A percentile compares a stretch with the other conserved stretches of the same genome.
Evolutionary conservation across 2,888 invertebrate genomes (phyloP).

Genomic region (Rutpela maculata): DNA sequence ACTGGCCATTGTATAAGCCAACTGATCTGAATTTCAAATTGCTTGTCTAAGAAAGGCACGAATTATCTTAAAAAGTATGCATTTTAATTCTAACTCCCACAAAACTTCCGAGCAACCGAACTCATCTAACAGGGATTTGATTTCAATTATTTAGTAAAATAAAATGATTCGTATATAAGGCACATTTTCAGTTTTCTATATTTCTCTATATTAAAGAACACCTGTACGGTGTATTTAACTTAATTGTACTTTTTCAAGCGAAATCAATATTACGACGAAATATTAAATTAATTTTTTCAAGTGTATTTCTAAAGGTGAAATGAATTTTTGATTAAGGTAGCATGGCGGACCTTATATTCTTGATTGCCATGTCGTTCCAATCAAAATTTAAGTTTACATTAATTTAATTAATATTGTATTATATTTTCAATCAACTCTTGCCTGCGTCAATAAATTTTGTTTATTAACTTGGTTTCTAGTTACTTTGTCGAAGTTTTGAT

Average conservation of each 20-base stretch:
- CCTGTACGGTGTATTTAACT: slow-evolving; percentile 2
- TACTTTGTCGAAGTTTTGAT: no score
- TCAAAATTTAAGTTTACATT: no score
- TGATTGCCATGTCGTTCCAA: no score
- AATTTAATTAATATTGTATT: no score
- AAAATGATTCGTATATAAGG: not conserved
- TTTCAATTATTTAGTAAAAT: slow-evolving; percentile 12
- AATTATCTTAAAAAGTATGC: slow-evolving; percentile 34
- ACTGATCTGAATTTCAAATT: slow-evolving; percentile 37
- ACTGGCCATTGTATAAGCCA: slow-evolving; percentile 20
- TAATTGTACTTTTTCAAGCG: not conserved
- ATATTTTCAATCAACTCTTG: no score
- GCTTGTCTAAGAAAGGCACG: not conserved
- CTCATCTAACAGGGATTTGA: slow-evolving; percentile 3
- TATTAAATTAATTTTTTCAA: not conserved
- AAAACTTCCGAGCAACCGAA: slow-evolving; percentile 23
- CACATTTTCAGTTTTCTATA: not conserved
- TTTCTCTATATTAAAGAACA: not conserved
- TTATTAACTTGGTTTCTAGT: no score
- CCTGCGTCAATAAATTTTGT: no score
- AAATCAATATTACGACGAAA: not conserved
- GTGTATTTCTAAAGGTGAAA: not conserved
- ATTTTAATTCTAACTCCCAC: slow-evolving; percentile 17
- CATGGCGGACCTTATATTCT: no score
- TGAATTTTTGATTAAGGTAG: not conserved